Conservation (phyloP, 2,113 vertebrate species). For the Okapia johnstoni region DNA sequence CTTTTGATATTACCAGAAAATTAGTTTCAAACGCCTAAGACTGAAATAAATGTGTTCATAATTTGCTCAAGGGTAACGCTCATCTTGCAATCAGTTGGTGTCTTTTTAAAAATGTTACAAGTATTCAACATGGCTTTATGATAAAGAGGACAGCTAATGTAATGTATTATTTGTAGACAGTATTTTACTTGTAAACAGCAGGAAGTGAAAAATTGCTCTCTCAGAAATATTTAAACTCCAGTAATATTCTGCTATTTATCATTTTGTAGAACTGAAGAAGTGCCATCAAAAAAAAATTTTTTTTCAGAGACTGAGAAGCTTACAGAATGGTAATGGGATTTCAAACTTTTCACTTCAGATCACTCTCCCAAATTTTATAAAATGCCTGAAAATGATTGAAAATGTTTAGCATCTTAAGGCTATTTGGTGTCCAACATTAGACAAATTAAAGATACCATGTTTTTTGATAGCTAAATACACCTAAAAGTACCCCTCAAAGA, state of each 20-base stretch:
- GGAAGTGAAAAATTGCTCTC: slow-evolving; percentile 79
- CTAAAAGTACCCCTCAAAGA: neutral
- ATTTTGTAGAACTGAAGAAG: slow-evolving; percentile 66
- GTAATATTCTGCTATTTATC: slow-evolving; percentile 79
- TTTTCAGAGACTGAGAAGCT: slow-evolving; percentile 8
- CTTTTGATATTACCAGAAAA: slow-evolving; percentile 90
- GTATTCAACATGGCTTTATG: slow-evolving; percentile 84
- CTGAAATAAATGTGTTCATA: slow-evolving; percentile 91
- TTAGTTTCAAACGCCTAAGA: slow-evolving; percentile 89
- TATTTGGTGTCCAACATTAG: neutral
- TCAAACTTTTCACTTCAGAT: slow-evolving; percentile 50
- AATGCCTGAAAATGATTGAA: slow-evolving; percentile 54
- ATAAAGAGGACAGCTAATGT: slow-evolving; percentile 84
- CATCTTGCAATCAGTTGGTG: slow-evolving; percentile 86
- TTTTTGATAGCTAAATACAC: neutral
- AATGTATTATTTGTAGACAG: slow-evolving; percentile 85
- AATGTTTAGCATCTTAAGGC: slow-evolving; percentile 31
- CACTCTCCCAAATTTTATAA: slow-evolving; percentile 34
- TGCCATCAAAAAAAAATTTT: slow-evolving; percentile 13
- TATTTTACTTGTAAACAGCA: slow-evolving; percentile 85
- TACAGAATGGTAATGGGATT: slow-evolving; percentile 45
- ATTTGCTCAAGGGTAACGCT: slow-evolving; percentile 89
- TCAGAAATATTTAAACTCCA: slow-evolving; percentile 84
- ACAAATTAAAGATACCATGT: neutral
- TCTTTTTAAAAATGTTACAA: slow-evolving; percentile 87